Conservation (phyloP, 2,113 vertebrate species). For the Rutilus rutilus region DNA sequence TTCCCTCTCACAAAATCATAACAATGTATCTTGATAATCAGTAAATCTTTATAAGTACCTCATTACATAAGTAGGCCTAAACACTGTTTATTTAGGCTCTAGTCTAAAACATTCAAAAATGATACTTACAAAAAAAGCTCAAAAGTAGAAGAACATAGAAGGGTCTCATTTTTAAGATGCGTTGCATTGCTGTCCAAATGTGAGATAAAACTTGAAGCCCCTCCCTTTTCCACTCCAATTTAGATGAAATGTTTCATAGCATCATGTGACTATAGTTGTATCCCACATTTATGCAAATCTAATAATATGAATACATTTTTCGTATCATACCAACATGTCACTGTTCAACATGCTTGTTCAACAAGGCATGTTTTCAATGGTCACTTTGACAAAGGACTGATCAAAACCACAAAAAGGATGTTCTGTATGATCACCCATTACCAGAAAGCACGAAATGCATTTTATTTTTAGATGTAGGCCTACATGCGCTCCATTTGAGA, state of each 20-base stretch:
- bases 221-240: background rate
- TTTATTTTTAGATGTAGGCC: constrained; percentile 17
- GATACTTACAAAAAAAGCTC: constrained; percentile 14
- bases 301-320: background rate
- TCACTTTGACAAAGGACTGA: background rate
- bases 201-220: background rate
- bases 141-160: background rate
- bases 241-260: background rate
- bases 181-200: background rate
- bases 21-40: too few species aligned
- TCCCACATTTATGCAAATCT: background rate
- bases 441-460: background rate
- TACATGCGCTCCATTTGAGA: too few species aligned
- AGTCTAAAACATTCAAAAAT: background rate
- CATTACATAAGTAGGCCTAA: too few species aligned
- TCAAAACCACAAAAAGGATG: background rate
- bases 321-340: background rate
- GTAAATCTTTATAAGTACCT: too few species aligned
- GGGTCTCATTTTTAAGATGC: background rate
- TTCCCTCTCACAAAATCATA: background rate
- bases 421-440: too few species aligned
- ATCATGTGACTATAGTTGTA: background rate
- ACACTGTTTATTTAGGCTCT: background rate
- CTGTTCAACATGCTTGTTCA: background rate
- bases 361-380: background rate